Evolutionary conservation across 2,113 vertebrate genomes (phyloP).

Genomic region (Heteronetta atricapilla): DNA sequence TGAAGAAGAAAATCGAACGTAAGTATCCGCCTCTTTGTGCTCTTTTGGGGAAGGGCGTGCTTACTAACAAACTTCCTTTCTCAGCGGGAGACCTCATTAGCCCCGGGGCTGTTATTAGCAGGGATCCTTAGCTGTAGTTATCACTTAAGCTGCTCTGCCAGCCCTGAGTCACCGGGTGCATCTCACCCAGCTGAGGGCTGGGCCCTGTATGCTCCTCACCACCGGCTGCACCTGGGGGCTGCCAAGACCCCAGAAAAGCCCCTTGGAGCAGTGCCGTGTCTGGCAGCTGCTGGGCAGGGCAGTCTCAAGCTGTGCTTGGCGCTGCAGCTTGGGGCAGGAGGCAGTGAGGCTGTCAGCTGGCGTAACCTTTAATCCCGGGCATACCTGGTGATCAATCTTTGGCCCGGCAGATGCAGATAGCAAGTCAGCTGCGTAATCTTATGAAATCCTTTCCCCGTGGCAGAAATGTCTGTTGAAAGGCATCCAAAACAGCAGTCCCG

Average conservation of each 20-base stretch:
- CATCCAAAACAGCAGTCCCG: constrained; percentile 3
- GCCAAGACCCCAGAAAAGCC: rapidly evolving
- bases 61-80: not conserved
- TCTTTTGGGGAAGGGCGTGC: not conserved
- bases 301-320: not conserved
- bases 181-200: rapidly evolving
- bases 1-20: constrained; percentile 94
- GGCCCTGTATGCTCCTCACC: not conserved
- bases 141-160: not conserved
- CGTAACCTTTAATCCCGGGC: constrained; percentile 39
- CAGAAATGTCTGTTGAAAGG: not conserved
- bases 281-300: not conserved
- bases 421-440: constrained; percentile 28
- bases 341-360: not conserved
- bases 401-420: constrained; percentile 17
- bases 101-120: not conserved
- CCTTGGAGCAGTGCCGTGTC: rapidly evolving
- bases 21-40: constrained; percentile 60
- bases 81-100: not conserved
- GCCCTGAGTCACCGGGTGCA: not conserved
- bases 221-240: rapidly evolving
- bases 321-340: not conserved
- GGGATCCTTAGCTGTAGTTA: not conserved
- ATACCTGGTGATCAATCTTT: constrained; percentile 8
- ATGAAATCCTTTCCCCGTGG: constrained; percentile 14